A percentile compares a stretch with the other conserved stretches of the same genome.
Evolutionary conservation across 2,797 vertebrate genomes (phyloP).

Genomic region (Threskiornis aethiopicus): DNA sequence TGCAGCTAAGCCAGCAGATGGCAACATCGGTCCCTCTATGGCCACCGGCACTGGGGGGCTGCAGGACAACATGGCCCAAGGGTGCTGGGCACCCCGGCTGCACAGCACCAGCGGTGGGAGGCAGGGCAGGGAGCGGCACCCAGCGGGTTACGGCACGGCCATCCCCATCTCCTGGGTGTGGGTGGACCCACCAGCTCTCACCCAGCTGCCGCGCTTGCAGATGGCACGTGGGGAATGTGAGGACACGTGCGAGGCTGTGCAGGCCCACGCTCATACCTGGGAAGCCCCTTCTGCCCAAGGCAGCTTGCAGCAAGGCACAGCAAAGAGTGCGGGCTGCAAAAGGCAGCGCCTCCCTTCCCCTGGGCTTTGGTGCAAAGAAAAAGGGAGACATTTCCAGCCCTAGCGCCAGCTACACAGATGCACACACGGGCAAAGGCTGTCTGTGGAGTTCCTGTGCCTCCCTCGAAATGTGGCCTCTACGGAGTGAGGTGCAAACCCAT

Average conservation of each 20-base stretch:
- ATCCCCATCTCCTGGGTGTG: not conserved
- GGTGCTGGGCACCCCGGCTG: not conserved
- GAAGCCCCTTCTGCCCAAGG: not conserved
- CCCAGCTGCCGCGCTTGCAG: not conserved
- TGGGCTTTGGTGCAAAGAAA: not conserved
- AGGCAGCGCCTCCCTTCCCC: not conserved
- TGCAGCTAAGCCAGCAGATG: slow-evolving; percentile 55
- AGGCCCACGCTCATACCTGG: not conserved
- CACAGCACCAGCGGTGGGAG: not conserved
- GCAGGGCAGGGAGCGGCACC: not conserved
- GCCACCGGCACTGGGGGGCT: not conserved
- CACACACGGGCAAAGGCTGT: fast-evolving
- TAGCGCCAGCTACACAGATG: not conserved
- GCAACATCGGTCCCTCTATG: slow-evolving; percentile 59
- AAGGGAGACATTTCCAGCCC: not conserved
- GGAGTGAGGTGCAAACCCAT: not conserved
- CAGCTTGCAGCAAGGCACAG: not conserved
- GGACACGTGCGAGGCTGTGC: not conserved
- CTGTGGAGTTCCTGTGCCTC: not conserved
- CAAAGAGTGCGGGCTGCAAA: fast-evolving
- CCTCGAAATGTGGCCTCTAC: fast-evolving
- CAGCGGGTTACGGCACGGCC: fast-evolving
- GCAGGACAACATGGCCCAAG: not conserved
- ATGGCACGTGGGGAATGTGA: fast-evolving
- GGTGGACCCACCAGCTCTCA: not conserved